phyloP scores from a whole-genome alignment of 2,797 vertebrate species.

The Gymnopithys bicolor region DNA sequence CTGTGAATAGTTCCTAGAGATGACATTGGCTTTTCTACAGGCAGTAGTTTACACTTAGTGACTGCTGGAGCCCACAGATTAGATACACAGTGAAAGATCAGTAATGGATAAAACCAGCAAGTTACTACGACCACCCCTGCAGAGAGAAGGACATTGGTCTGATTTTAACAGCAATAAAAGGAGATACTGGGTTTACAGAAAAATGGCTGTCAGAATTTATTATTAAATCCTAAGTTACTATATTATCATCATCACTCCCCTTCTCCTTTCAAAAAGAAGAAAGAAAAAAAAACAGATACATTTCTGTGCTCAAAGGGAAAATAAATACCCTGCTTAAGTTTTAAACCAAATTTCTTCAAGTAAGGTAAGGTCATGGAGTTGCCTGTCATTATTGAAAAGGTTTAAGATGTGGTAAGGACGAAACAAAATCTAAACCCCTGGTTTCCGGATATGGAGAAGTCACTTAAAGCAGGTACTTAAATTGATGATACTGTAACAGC shows the following conservation, averaged over 20 bases:
- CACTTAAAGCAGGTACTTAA: background rate
- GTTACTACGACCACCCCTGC: background rate
- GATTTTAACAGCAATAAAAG: background rate
- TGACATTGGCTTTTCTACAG: background rate
- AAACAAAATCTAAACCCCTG: background rate
- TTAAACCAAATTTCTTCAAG: background rate
- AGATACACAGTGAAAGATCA: background rate
- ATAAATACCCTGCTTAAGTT: background rate
- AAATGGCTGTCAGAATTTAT: background rate
- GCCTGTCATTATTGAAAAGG: background rate
- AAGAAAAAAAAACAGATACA: rapidly evolving
- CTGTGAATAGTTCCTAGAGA: background rate
- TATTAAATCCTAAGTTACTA: background rate
- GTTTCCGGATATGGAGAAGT: background rate
- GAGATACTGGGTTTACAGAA: background rate
- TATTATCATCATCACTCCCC: background rate
- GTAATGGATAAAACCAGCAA: background rate
- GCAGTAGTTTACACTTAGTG: background rate
- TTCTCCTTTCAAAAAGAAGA: background rate
- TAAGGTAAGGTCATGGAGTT: background rate
- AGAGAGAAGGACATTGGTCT: background rate
- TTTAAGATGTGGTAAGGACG: background rate
- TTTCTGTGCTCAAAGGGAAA: background rate
- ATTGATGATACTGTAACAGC: background rate
- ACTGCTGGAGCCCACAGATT: background rate